phyloP scores from a whole-genome alignment of 2,113 vertebrate genomes.

The Phasianus colchicus region DNA sequence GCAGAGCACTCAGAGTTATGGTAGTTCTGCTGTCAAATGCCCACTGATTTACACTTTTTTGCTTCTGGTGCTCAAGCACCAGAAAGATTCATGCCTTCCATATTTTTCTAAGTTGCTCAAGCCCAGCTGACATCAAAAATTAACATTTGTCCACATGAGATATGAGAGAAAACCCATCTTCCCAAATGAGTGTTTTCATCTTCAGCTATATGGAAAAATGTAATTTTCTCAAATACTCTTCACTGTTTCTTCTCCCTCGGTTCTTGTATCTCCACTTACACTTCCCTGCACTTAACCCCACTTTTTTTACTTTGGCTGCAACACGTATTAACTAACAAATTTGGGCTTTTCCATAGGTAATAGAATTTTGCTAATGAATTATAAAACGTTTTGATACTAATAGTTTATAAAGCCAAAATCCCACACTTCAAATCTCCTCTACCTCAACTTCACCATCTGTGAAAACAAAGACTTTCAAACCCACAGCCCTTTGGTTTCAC shows the following conservation, averaged over 20 bases:
- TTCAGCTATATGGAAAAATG: not conserved
- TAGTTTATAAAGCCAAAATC: not conserved
- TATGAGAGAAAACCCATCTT: not conserved
- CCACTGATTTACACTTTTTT: not conserved
- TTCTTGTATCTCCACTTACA: not conserved
- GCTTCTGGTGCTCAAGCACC: not conserved
- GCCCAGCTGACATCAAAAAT: not conserved
- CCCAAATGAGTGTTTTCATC: not conserved
- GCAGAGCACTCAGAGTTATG: not conserved
- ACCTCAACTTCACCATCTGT: not conserved
- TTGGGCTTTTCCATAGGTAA: not conserved
- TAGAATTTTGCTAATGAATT: not conserved
- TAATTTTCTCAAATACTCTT: not conserved
- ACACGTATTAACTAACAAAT: not conserved
- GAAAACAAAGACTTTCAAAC: slow-evolving; percentile 13
- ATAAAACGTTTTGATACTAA: not conserved
- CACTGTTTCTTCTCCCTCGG: not conserved
- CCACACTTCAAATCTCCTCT: accelerated
- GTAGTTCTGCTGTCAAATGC: not conserved
- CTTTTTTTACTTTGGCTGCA: not conserved
- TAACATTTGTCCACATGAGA: not conserved
- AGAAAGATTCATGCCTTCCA: not conserved
- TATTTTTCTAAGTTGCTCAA: not conserved
- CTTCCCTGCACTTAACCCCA: not conserved
- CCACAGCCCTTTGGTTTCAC: slow-evolving; percentile 17